A percentile compares a stretch with the other conserved stretches of the same genome.
phyloP scores from a whole-genome alignment of 2,113 vertebrate genomes.

The Siphamia tubifer region DNA sequence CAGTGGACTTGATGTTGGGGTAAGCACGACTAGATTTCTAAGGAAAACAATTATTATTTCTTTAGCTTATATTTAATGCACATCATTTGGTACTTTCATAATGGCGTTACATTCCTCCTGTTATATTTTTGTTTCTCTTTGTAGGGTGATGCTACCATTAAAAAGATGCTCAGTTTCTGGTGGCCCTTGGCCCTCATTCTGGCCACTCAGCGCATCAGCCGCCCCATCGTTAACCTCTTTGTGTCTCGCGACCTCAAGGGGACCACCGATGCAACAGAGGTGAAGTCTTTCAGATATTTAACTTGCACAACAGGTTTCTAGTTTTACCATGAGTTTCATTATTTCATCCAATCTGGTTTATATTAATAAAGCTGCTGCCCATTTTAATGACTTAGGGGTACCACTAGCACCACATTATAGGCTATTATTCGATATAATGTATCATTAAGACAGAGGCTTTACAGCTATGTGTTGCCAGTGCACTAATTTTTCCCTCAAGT shows the following conservation, averaged over 20 bases:
- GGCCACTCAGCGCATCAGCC: constrained; percentile 95
- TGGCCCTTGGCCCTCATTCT: constrained; percentile 97
- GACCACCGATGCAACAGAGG: constrained; percentile 89
- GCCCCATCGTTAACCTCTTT: constrained; percentile 98
- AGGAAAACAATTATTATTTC: background rate
- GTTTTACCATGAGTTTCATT: background rate
- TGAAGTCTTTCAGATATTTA: constrained; percentile 59
- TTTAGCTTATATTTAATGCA: too few relatives aligned
- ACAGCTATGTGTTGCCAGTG: background rate
- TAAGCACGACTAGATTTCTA: constrained; percentile 53
- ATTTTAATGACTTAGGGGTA: background rate
- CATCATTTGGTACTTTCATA: background rate
- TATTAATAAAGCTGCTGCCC: background rate
- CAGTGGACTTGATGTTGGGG: constrained; percentile 91
- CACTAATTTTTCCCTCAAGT: constrained; percentile 37
- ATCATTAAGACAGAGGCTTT: background rate
- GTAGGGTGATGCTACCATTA: constrained; percentile 94
- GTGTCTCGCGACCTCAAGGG: constrained; percentile 95
- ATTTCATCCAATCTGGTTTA: background rate
- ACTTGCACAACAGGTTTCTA: background rate
- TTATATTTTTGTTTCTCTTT: constrained; percentile 8
- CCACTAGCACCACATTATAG: background rate
- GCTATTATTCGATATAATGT: background rate
- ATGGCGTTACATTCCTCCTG: background rate
- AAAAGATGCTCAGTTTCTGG: constrained; percentile 98